These are phyloP conservation scores for Manacus vitellinus DNA, from an alignment of 2,113 vertebrate genomes.

Conservation along the genomic window DNA sequence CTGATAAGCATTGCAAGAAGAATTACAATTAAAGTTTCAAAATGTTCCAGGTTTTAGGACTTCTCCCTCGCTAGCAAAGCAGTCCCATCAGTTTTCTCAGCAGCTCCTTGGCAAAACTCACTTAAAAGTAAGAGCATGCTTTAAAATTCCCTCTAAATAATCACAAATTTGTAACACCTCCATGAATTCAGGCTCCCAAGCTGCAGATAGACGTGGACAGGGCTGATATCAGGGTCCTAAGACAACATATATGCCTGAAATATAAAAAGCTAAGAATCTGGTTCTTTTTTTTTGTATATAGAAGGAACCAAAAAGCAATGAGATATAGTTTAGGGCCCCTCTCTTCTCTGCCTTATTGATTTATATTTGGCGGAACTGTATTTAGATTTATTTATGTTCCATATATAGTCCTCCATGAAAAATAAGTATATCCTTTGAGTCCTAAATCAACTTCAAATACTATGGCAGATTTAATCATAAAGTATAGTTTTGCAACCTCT, in stretches of 20 bases:
- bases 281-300: neutral
- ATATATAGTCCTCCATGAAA: neutral
- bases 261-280: neutral
- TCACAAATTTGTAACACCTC: neutral
- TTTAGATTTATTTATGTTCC: conserved; percentile 13
- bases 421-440: neutral
- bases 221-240: neutral
- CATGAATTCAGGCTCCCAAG: neutral
- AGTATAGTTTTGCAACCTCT: neutral
- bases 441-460: conserved; percentile 4
- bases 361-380: neutral
- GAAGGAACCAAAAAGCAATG: neutral
- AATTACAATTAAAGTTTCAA: neutral
- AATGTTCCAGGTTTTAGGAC: neutral
- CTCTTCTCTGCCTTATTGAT: neutral
- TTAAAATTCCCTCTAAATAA: neutral
- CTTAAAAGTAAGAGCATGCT: neutral
- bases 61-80: neutral
- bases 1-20: conserved; percentile 2
- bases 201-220: neutral
- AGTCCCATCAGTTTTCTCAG: neutral
- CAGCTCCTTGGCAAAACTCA: neutral
- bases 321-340: neutral
- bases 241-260: neutral
- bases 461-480: neutral